Evolutionary conservation across 2,888 invertebrate genomes (phyloP).

Genomic region (Euplagia quadripunctaria): DNA sequence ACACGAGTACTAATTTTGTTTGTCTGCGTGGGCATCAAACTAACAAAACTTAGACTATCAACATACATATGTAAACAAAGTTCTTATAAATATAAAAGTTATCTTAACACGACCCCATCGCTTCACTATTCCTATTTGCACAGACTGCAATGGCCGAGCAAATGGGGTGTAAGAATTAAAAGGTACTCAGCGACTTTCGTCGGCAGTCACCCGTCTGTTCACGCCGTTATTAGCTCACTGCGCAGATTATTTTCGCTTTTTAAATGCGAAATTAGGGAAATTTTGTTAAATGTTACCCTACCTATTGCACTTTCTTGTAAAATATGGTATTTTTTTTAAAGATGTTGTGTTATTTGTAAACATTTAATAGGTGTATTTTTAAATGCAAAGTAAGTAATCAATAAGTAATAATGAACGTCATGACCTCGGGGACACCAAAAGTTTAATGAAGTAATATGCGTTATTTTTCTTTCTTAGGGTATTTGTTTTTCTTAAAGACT

Average conservation of each 20-base stretch:
- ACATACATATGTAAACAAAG: too few species aligned
- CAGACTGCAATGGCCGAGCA: slow-evolving; percentile 70
- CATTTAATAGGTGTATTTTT: background rate
- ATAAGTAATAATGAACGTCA: too few species aligned
- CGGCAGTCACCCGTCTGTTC: slow-evolving; percentile 59
- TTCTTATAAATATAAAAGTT: background rate
- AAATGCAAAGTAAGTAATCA: too few species aligned
- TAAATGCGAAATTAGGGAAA: slow-evolving; percentile 66
- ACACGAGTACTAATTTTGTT: too few species aligned
- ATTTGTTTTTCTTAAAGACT: too few species aligned
- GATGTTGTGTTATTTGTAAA: background rate
- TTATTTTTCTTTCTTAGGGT: too few species aligned
- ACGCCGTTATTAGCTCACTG: slow-evolving; percentile 73
- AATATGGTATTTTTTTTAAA: slow-evolving; percentile 14
- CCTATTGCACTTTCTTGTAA: slow-evolving; percentile 22
- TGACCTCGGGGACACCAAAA: too few species aligned
- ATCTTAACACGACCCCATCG: slow-evolving; percentile 41
- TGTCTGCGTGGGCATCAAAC: too few species aligned
- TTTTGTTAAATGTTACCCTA: slow-evolving; percentile 31
- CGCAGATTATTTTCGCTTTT: slow-evolving; percentile 59
- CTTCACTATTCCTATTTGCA: slow-evolving; percentile 50
- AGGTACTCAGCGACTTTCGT: slow-evolving; percentile 69
- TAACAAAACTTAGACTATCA: too few species aligned
- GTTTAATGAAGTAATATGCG: too few species aligned
- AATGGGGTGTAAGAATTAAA: slow-evolving; percentile 87